A percentile compares a stretch with the other conserved stretches of the same genome.
These are phyloP conservation scores for Edolisoma coerulescens DNA, from an alignment of 2,113 vertebrate genomes.

Conservation along the genomic window DNA sequence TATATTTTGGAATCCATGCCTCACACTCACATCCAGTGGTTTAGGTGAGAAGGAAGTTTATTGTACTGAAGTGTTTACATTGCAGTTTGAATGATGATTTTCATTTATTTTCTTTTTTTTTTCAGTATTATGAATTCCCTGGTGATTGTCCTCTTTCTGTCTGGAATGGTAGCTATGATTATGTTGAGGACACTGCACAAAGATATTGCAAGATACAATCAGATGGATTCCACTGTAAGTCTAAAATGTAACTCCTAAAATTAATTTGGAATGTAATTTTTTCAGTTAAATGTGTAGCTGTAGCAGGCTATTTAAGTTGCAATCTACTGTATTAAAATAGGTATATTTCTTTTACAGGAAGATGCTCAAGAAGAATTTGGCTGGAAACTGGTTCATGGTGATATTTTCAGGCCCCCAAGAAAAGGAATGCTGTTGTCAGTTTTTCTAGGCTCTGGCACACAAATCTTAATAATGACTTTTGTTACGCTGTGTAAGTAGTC, in stretches of 20 bases:
- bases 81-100: not conserved
- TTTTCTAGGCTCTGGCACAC: slow-evolving; percentile 94
- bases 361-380: slow-evolving; percentile 94
- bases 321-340: not conserved
- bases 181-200: slow-evolving; percentile 97
- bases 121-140: slow-evolving; percentile 97
- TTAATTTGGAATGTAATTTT: not conserved
- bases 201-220: slow-evolving; percentile 98
- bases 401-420: slow-evolving; percentile 85
- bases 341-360: slow-evolving; percentile 78
- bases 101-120: not conserved
- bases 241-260: not conserved
- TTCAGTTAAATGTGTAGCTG: not conserved
- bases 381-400: slow-evolving; percentile 83
- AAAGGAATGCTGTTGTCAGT: slow-evolving; percentile 96
- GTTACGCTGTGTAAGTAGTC: slow-evolving; percentile 92
- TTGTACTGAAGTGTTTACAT: not conserved
- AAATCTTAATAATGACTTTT: slow-evolving; percentile 99
- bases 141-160: slow-evolving; percentile 97
- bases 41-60: slow-evolving; percentile 80
- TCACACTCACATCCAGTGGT: slow-evolving; percentile 98
- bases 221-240: slow-evolving; percentile 89
- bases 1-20: slow-evolving; percentile 99
- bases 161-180: slow-evolving; percentile 99
- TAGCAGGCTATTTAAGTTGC: not conserved